Conservation (phyloP, 2,888 invertebrate genomes). For the Macrophya alboannulata region DNA sequence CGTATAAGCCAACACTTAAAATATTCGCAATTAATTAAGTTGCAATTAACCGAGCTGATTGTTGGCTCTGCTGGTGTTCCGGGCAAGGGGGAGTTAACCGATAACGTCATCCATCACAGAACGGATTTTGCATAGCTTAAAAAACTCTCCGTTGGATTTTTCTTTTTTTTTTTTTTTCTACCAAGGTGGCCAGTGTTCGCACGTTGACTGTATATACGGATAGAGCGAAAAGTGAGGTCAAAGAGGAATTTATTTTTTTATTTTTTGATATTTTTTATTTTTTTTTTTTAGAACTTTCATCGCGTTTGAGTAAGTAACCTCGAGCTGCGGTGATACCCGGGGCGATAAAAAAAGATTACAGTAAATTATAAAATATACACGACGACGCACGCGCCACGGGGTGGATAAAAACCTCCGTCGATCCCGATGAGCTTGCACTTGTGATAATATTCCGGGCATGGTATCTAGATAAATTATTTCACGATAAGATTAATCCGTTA, state of each 20-base stretch:
- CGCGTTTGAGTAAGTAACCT: background rate
- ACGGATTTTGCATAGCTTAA: background rate
- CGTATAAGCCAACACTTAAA: background rate
- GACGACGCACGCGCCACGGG: background rate
- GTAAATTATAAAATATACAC: slow-evolving; percentile 31
- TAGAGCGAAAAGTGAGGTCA: slow-evolving; percentile 17
- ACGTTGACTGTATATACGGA: background rate
- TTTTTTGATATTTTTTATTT: background rate
- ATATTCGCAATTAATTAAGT: slow-evolving; percentile 15
- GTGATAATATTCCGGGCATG: background rate
- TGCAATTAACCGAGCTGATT: background rate
- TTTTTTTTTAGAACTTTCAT: background rate
- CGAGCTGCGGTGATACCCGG: background rate
- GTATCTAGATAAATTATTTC: background rate
- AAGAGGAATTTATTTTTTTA: background rate
- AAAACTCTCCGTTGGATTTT: background rate
- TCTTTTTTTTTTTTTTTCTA: no score
- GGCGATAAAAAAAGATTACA: slow-evolving; percentile 20
- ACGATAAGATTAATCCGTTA: slow-evolving; percentile 1
- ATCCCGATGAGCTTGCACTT: slow-evolving; percentile 35
- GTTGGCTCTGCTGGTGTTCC: background rate
- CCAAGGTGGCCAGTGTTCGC: background rate
- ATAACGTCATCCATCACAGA: slow-evolving; percentile 21
- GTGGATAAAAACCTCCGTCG: background rate
- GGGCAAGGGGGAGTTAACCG: slow-evolving; percentile 18